Percentiles rank a stretch among this genome's conserved stretches.
phyloP scores from a whole-genome alignment of 2,113 vertebrate species.

The Erpornis zantholeuca region DNA sequence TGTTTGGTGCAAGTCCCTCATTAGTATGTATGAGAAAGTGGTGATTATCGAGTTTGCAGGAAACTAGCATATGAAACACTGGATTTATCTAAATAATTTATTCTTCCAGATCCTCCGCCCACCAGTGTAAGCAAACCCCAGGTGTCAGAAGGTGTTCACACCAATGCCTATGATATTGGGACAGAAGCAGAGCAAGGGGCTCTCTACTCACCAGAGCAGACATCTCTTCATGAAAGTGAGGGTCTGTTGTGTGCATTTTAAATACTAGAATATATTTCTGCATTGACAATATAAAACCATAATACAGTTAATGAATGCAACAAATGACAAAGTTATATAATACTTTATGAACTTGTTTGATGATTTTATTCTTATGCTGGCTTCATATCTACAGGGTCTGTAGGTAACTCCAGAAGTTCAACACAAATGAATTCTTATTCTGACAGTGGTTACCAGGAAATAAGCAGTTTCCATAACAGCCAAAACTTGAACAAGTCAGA shows the following conservation, averaged over 20 bases:
- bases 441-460: constrained; percentile 97
- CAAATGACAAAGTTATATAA: background rate
- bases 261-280: constrained; percentile 36
- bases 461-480: constrained; percentile 87
- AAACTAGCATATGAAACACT: background rate
- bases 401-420: constrained; percentile 93
- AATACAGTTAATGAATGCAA: background rate
- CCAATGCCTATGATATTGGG: constrained; percentile 85
- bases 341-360: background rate
- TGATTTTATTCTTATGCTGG: background rate
- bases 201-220: constrained; percentile 90
- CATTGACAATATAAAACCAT: background rate
- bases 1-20: background rate
- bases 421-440: constrained; percentile 98
- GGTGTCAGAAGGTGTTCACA: constrained; percentile 82
- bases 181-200: constrained; percentile 85
- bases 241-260: constrained; percentile 86
- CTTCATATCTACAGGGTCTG: constrained; percentile 79
- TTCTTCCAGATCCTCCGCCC: constrained; percentile 82
- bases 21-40: background rate
- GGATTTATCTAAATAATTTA: constrained; percentile 1
- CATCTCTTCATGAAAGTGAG: constrained; percentile 98
- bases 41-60: background rate
- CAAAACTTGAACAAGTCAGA: constrained; percentile 86
- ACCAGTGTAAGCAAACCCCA: constrained; percentile 79